Base-by-base conservation (phyloP, 2,888 invertebrate genomes). In the Charanyca ferruginea region DNA sequence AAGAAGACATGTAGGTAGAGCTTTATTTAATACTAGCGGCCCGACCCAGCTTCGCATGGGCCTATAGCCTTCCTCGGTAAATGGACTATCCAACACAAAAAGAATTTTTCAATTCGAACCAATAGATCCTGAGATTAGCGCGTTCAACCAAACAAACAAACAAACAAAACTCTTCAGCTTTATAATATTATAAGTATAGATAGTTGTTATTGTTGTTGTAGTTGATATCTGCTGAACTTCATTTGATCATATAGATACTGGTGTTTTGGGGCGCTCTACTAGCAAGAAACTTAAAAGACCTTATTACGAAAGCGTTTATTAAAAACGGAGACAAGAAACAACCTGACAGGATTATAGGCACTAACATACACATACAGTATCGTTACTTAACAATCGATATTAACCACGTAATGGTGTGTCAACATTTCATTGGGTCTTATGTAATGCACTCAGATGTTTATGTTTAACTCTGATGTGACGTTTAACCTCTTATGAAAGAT, bases 371-470 rank as follows among this genome's bases (percentile, higher is more conserved):
- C 44, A 66, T 65, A 59, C 70, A 61, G 32, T 28, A 58, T 66
- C 13, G 64, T 84, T 84, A 84, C 75, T 75, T 73, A 76, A 81
- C 65, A 72, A 58, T 69, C 68, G 59, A 59, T 68, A 72, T 66
- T 62, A 66, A 65, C 63, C 71, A 81, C 77, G 80, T 81, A 83
- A 84, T 72, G 54, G 51, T 73, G 71, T 83, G 73, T 70, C 75
- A 73, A 80, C 73, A 78, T 69, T 65, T 63, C 2, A 48, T 52
- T 47, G 51, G 28, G 51, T 44, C 55, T 82, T 77, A 73, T 70
- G 52, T 73, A 73, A 79, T 41, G 55, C 55, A 61, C 22, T 13
- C 45, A 60, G 41, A 61, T 59, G 65, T 61, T 72, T 70, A 65
- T 59, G 28, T 47, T 49, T 32, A 62, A 72, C 73, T 78, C 62